Evolutionary conservation across 2,888 invertebrate genomes (phyloP).

Genomic region (Alloplasta piceator): DNA sequence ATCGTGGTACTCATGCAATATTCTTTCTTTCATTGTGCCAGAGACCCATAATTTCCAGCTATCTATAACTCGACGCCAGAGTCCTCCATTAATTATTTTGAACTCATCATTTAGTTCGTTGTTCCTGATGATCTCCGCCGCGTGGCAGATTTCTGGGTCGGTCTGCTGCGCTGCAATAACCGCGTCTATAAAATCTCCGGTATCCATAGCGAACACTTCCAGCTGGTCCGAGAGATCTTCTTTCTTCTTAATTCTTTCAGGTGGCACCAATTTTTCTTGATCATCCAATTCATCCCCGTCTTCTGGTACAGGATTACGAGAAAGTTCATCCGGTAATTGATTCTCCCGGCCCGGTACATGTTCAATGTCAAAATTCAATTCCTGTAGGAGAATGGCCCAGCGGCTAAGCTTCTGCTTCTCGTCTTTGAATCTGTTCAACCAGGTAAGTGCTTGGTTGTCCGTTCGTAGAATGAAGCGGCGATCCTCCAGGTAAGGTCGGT

Average conservation of each 20-base stretch:
- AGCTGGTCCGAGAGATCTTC: not conserved
- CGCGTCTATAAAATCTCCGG: not conserved
- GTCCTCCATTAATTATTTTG: not conserved
- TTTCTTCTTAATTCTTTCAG: not conserved
- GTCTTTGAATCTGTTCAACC: conserved; percentile 17
- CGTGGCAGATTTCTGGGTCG: not conserved
- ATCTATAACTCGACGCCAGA: not conserved
- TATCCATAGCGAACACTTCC: not conserved
- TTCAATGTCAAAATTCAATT: conserved; percentile 42
- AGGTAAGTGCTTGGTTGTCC: conserved; percentile 31
- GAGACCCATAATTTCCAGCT: not conserved
- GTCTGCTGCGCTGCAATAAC: not conserved
- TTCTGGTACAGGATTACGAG: not conserved
- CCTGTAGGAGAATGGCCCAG: conserved; percentile 36
- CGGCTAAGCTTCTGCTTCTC: conserved; percentile 15
- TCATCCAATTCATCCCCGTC: not conserved
- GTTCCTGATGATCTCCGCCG: not conserved
- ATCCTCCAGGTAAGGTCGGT: conserved; percentile 51
- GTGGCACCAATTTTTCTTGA: not conserved
- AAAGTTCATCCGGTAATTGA: not conserved
- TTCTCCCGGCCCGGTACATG: conserved; percentile 9
- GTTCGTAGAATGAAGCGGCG: conserved; percentile 12
- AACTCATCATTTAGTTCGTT: not conserved
- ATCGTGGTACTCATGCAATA: conserved; percentile 1
- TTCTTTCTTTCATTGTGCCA: not conserved